A percentile compares a stretch with the other conserved stretches of the same genome.
Conservation (phyloP, 2,888 invertebrate species). For the Drosophila pseudotakahashii region DNA sequence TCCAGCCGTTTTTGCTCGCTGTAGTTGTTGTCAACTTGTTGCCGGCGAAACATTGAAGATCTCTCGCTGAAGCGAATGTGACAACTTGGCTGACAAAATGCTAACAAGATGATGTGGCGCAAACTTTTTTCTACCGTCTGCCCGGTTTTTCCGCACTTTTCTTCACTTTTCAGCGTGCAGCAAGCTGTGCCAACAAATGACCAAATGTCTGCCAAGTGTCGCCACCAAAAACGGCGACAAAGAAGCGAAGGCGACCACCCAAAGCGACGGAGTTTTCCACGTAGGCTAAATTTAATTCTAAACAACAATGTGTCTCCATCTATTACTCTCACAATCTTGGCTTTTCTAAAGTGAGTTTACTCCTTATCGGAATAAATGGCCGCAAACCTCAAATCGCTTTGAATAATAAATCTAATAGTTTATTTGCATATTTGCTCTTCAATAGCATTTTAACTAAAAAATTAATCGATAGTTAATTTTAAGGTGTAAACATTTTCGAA, state of each 20-base stretch:
- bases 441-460: no score
- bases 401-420: no score
- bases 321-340: neutral
- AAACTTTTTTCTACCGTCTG: slow-evolving; percentile 40
- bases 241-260: slow-evolving; percentile 37
- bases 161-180: slow-evolving; percentile 45
- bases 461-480: no score
- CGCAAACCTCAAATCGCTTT: no score
- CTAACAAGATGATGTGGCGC: slow-evolving; percentile 73
- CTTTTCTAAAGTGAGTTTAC: slow-evolving; percentile 44
- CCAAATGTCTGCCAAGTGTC: slow-evolving; percentile 74
- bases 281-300: slow-evolving; percentile 32
- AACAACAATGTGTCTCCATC: slow-evolving; percentile 23
- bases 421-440: no score
- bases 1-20: neutral
- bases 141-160: slow-evolving; percentile 21
- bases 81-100: slow-evolving; percentile 80
- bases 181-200: slow-evolving; percentile 76
- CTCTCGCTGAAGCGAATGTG: slow-evolving; percentile 62
- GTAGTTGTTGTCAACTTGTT: slow-evolving; percentile 67
- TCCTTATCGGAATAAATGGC: neutral
- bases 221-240: slow-evolving; percentile 25
- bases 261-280: slow-evolving; percentile 13
- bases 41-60: slow-evolving; percentile 40
- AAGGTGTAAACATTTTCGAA: no score